Evolutionary conservation across 2,113 vertebrate species (phyloP).

Genomic region (Galeopterus variegatus): DNA sequence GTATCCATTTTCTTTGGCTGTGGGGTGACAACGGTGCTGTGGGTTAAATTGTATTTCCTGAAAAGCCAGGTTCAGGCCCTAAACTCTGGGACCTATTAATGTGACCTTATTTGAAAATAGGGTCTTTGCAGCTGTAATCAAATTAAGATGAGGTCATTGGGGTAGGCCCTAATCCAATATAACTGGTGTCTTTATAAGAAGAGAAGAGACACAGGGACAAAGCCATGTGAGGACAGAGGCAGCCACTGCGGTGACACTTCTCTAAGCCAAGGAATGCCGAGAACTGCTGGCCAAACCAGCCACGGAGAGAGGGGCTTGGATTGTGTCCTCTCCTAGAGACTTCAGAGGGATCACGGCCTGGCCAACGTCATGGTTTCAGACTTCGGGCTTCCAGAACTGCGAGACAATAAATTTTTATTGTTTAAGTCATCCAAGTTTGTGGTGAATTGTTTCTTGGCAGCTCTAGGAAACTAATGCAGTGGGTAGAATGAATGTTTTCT

Average conservation of each 20-base stretch:
- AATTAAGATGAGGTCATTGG: not conserved
- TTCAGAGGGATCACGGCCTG: not conserved
- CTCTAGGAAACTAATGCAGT: not conserved
- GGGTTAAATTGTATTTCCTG: not conserved
- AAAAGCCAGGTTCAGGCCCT: not conserved
- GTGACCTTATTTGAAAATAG: not conserved
- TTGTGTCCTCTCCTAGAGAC: not conserved
- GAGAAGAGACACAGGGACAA: not conserved
- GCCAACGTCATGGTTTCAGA: not conserved
- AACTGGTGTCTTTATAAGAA: not conserved
- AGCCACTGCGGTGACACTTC: rapidly evolving
- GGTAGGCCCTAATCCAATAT: not conserved
- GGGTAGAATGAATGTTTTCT: not conserved
- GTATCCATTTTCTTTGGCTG: not conserved
- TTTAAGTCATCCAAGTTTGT: not conserved
- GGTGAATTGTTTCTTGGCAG: not conserved
- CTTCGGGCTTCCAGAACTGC: not conserved
- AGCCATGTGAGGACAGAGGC: not conserved
- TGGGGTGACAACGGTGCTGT: not conserved
- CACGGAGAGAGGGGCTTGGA: not conserved
- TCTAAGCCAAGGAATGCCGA: not conserved
- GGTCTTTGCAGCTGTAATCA: not conserved
- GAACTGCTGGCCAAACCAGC: not conserved
- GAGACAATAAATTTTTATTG: not conserved
- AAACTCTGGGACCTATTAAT: not conserved